Percentiles rank a stretch among this genome's conserved stretches.
Evolutionary conservation across 2,888 invertebrate species (phyloP).

Genomic region (Gymnosoma rotundatum): DNA sequence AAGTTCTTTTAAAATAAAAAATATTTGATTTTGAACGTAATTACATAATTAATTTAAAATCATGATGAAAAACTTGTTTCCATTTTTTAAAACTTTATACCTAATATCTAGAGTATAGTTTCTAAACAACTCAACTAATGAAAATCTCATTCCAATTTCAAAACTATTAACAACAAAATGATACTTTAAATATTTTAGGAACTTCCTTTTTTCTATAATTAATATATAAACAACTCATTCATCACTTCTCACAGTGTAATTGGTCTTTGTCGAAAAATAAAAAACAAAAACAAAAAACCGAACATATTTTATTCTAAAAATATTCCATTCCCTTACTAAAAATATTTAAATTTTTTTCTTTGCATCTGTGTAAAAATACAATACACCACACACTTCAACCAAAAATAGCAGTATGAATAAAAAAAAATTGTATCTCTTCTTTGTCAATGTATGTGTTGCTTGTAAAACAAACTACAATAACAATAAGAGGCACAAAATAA

Average conservation of each 20-base stretch:
- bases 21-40: too few species aligned
- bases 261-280: constrained; percentile 2
- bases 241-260: constrained; percentile 19
- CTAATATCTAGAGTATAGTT: too few species aligned
- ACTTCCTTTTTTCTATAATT: too few species aligned
- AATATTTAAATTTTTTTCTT: constrained; percentile 42
- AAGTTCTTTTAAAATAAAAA: too few species aligned
- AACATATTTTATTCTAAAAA: constrained; percentile 53
- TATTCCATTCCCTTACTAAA: constrained; percentile 59
- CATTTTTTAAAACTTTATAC: too few species aligned
- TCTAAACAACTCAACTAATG: too few species aligned
- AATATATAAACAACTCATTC: neutral
- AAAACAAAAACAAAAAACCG: neutral
- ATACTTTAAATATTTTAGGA: neutral
- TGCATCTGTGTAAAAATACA: constrained; percentile 1
- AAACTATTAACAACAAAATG: too few species aligned
- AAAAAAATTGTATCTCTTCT: neutral
- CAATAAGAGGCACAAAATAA: constrained; percentile 60
- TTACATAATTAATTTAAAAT: too few species aligned
- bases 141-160: too few species aligned
- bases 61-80: too few species aligned
- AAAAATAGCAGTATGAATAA: too few species aligned
- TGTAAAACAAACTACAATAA: constrained; percentile 36
- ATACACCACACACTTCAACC: neutral
- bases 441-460: constrained; percentile 9